These are phyloP conservation scores for Ephialtes manifestator DNA, from an alignment of 2,888 invertebrate species.

Conservation along the genomic window DNA sequence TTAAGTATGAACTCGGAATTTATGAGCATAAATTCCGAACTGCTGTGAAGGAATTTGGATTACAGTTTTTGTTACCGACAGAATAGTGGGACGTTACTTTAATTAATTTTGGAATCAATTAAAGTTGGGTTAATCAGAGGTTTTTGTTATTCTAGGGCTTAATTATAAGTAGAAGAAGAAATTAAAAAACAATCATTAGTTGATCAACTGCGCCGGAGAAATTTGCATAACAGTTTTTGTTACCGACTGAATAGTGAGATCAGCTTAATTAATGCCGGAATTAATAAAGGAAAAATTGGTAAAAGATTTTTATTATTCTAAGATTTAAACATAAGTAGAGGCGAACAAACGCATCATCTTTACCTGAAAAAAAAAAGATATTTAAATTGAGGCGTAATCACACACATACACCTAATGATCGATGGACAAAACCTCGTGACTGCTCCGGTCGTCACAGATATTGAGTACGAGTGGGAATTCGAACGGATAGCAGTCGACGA, in stretches of 20 bases:
- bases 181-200: no score
- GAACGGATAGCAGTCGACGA: slow-evolving; percentile 32
- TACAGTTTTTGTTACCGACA: neutral
- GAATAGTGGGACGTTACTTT: neutral
- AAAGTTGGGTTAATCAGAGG: no score
- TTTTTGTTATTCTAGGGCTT: no score
- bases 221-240: neutral
- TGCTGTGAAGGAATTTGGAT: neutral
- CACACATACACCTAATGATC: neutral
- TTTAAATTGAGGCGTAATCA: neutral
- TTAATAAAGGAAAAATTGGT: neutral
- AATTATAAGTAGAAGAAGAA: no score
- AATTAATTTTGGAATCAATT: no score
- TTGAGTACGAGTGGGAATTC: slow-evolving; percentile 62
- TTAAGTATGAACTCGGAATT: no score
- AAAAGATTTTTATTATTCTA: neutral
- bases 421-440: slow-evolving; percentile 3
- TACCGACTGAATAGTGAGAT: neutral
- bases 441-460: slow-evolving; percentile 48
- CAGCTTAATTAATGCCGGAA: neutral
- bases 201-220: neutral
- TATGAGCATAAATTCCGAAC: no score
- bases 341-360: neutral
- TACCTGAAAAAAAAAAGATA: neutral
- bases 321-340: no score